These are phyloP conservation scores for Clivina fossor DNA, from an alignment of 2,888 invertebrate genomes.

Conservation along the genomic window DNA sequence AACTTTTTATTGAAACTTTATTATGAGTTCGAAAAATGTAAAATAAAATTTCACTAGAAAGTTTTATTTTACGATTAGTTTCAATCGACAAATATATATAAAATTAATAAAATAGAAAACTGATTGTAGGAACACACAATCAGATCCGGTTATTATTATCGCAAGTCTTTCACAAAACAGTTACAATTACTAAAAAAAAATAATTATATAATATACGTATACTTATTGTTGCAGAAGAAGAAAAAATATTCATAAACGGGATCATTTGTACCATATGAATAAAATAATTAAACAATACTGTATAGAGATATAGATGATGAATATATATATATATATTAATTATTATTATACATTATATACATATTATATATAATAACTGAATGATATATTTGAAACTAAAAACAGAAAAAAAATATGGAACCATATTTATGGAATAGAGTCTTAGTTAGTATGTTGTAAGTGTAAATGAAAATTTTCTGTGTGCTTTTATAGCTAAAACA, in stretches of 20 bases:
- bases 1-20: no score
- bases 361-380: slow-evolving; percentile 32
- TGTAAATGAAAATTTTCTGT: slow-evolving; percentile 53
- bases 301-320: slow-evolving; percentile 52
- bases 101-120: no score
- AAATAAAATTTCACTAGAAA: no score
- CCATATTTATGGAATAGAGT: slow-evolving; percentile 52
- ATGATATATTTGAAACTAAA: slow-evolving; percentile 31
- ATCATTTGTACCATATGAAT: slow-evolving; percentile 52
- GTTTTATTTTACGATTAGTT: no score
- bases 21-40: no score
- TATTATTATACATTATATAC: slow-evolving; percentile 31
- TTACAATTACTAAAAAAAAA: slow-evolving; percentile 38
- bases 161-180: slow-evolving; percentile 19
- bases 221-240: slow-evolving; percentile 53
- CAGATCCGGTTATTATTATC: no score
- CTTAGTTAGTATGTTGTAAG: slow-evolving; percentile 48
- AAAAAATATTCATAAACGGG: slow-evolving; percentile 46
- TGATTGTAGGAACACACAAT: no score
- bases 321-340: slow-evolving; percentile 47
- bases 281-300: slow-evolving; percentile 52
- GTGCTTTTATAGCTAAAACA: slow-evolving; percentile 53
- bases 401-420: slow-evolving; percentile 48
- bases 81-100: no score
- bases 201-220: slow-evolving; percentile 51